These are phyloP conservation scores for Genyomyrus donnyi DNA, from an alignment of 2,113 vertebrate species.

Conservation along the genomic window DNA sequence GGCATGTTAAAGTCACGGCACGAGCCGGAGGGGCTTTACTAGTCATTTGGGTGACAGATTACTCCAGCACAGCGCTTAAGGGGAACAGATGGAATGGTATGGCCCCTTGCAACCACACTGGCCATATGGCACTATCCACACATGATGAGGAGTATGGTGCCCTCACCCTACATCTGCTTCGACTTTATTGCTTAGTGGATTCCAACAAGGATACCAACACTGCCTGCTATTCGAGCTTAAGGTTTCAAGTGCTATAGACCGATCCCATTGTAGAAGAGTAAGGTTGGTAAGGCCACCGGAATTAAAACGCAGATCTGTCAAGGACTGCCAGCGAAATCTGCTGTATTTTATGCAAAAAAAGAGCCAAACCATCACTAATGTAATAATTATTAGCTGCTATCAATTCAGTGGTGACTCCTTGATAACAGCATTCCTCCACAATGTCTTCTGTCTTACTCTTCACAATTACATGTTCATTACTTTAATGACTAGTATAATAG, in stretches of 20 bases:
- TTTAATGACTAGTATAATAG: not conserved
- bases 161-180: not conserved
- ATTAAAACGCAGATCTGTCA: not conserved
- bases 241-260: not conserved
- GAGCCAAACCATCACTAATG: not conserved
- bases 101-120: not conserved
- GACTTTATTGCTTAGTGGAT: not conserved
- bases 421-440: not conserved
- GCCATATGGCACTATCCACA: not conserved
- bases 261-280: not conserved
- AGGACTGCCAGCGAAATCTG: not conserved
- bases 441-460: not conserved
- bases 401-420: not conserved
- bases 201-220: not conserved
- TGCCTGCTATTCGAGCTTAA: not conserved
- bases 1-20: not conserved
- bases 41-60: slow-evolving; percentile 4
- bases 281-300: not conserved
- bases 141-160: not conserved
- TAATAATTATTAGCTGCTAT: not conserved
- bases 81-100: slow-evolving; percentile 1
- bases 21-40: not conserved
- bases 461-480: not conserved
- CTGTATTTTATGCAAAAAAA: not conserved
- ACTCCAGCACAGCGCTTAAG: not conserved